These are phyloP conservation scores for Pomacea maculata DNA, from an alignment of 1,140 invertebrate genomes.

Conservation along the genomic window DNA sequence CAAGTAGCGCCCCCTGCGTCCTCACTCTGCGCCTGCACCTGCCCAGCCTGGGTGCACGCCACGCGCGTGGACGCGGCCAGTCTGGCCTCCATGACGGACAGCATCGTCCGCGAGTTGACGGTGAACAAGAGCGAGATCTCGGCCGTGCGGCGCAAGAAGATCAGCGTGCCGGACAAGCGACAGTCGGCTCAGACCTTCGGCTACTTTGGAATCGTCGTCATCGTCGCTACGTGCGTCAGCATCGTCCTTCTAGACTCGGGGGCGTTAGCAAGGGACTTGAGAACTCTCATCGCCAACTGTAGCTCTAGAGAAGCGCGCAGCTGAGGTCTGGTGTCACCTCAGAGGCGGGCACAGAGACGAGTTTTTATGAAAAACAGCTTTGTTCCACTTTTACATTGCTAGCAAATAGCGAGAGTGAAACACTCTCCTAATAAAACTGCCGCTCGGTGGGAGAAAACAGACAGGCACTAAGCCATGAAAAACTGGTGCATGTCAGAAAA, in stretches of 20 bases:
- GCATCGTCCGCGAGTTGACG: slow-evolving; percentile 26
- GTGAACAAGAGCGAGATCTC: slow-evolving; percentile 27
- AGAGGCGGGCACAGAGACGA: too few relatives aligned
- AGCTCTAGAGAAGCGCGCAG: background rate
- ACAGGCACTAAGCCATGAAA: too few relatives aligned
- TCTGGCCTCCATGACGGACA: slow-evolving; percentile 13
- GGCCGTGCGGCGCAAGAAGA: slow-evolving; percentile 22
- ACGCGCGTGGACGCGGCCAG: slow-evolving; percentile 15
- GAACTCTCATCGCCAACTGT: background rate
- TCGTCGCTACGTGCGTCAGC: slow-evolving; percentile 11
- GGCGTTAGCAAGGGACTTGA: slow-evolving; percentile 15
- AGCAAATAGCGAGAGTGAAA: too few relatives aligned
- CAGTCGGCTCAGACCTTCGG: slow-evolving; percentile 28
- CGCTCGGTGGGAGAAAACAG: too few relatives aligned
- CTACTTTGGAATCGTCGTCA: slow-evolving; percentile 28
- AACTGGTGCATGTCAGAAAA: too few relatives aligned
- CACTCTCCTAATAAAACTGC: too few relatives aligned
- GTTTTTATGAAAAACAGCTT: too few relatives aligned
- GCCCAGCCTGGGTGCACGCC: slow-evolving; percentile 12
- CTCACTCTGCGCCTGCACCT: slow-evolving; percentile 21
- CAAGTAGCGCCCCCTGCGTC: background rate
- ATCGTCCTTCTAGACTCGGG: slow-evolving; percentile 27
- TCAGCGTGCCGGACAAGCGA: slow-evolving; percentile 18
- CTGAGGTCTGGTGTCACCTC: background rate
- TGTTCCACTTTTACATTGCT: too few relatives aligned